Evolutionary conservation across 1,140 invertebrate genomes (phyloP), one percentile per base, ranked within the genome.

Genomic region (Calliopsis andreniformis): DNA sequence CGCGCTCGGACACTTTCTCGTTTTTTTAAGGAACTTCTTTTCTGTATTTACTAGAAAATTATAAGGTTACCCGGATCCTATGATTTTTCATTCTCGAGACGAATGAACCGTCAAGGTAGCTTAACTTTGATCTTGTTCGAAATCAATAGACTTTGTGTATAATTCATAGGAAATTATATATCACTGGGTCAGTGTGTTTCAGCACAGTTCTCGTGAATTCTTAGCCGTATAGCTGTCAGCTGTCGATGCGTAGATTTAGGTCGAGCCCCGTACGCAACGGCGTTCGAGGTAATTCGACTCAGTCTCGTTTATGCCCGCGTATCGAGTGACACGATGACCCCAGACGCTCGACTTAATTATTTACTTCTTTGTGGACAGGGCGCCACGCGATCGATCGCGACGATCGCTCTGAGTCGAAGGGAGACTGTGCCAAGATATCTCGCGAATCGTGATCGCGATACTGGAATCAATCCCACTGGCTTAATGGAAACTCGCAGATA

Each of bases 171-270:
- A 10, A 39, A 39, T 39, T 39, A 5, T 39, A 39, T 39, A 5
- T 39, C n/a, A 16, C 4, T n/a, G 6, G 16, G 2, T 28, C 3
- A 23, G 4, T 25, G 14, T 30, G 10, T 6, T 2, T 6, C 25
- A 5, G 14, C 25, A 28, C 14, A 16, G 28, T 30, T 30, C 25
- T 18, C 23, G 2, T 4, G 2, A 2, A 14, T 14, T 25, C 49
- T 3, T 18, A 14, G 8, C 18, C 32, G 56, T n/a, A 32, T 59
- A 32, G 56, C 47, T n/a, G 63, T 51, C 23, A 18, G 23, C 18
- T 51, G 63, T 45, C 23, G 32, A 43, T 69, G 62, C 71, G 71
- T 75, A 30, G 18, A 75, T 75, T 43, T 67, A 67, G 71, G 62
- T 73, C 71, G 62, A 45, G 71, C 5, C 64, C 55, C 61, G 71